These are phyloP conservation scores for Siniperca knerii DNA, from an alignment of 2,113 vertebrate species.

Conservation along the genomic window DNA sequence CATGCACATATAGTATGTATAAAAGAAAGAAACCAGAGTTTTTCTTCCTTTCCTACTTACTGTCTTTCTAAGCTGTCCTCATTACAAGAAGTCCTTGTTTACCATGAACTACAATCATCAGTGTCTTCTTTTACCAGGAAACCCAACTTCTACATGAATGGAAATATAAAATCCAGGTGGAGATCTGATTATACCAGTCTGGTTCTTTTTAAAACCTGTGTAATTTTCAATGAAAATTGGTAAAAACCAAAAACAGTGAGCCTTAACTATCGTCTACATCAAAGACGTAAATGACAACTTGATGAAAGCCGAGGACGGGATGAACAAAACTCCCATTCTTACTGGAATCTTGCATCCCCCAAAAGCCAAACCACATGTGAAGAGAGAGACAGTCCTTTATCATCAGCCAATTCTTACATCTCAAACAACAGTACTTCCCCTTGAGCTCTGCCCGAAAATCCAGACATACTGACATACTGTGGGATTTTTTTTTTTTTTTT, in stretches of 20 bases:
- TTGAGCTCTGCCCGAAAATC: constrained; percentile 25
- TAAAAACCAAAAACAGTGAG: constrained; percentile 46
- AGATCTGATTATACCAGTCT: background rate
- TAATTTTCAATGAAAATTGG: constrained; percentile 4
- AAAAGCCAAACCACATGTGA: constrained; percentile 73
- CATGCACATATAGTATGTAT: background rate
- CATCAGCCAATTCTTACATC: constrained; percentile 70
- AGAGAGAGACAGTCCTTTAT: constrained; percentile 63
- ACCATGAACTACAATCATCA: constrained; percentile 1
- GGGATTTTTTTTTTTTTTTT: background rate
- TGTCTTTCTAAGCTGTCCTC: background rate
- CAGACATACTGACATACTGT: constrained; percentile 44
- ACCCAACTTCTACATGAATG: background rate
- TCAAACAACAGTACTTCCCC: constrained; percentile 47
- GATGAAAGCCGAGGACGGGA: constrained; percentile 56
- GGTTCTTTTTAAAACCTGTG: constrained; percentile 1
- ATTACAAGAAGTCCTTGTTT: background rate
- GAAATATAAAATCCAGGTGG: constrained; percentile 26
- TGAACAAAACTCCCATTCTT: constrained; percentile 70
- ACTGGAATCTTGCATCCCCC: constrained; percentile 36
- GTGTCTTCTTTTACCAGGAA: background rate
- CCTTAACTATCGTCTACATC: constrained; percentile 41
- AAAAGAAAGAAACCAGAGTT: background rate
- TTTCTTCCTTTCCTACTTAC: background rate
- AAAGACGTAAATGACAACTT: constrained; percentile 57